These are phyloP conservation scores for Drosophila asahinai DNA, from an alignment of 1,140 invertebrate genomes.

Conservation along the genomic window DNA sequence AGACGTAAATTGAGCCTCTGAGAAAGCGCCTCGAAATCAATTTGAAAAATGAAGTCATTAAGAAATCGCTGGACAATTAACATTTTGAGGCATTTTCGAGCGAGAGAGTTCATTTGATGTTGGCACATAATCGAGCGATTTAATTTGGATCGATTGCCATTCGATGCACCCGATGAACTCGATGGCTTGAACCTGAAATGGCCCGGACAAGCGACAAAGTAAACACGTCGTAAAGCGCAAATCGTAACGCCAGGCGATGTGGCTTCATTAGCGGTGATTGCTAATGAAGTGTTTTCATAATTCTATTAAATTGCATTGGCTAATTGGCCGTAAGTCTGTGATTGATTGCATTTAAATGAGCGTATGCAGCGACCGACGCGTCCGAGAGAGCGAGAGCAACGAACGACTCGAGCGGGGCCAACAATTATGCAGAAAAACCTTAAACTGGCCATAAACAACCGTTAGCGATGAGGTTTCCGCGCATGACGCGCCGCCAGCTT, in stretches of 20 bases:
- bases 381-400: conserved; percentile 13
- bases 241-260: not conserved
- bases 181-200: conserved; percentile 1
- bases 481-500: conserved; percentile 54
- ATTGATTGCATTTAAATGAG: conserved; percentile 59
- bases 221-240: conserved; percentile 33
- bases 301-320: conserved; percentile 45
- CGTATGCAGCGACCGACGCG: not conserved
- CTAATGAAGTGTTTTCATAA: conserved; percentile 53
- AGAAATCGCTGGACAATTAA: conserved; percentile 25
- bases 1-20: too few relatives aligned
- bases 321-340: conserved; percentile 36
- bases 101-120: conserved; percentile 16
- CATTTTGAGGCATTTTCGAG: conserved; percentile 5
- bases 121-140: conserved; percentile 15
- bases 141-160: conserved; percentile 11
- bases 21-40: conserved; percentile 3
- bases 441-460: conserved; percentile 55
- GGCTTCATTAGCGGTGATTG: conserved; percentile 29
- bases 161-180: conserved; percentile 17
- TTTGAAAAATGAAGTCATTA: conserved; percentile 15
- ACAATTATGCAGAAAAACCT: conserved; percentile 56
- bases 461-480: conserved; percentile 52
- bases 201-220: conserved; percentile 13
- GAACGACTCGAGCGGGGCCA: conserved; percentile 17